phyloP scores from a whole-genome alignment of 2,113 vertebrate species.

The human (Homo sapiens) region DNA sequence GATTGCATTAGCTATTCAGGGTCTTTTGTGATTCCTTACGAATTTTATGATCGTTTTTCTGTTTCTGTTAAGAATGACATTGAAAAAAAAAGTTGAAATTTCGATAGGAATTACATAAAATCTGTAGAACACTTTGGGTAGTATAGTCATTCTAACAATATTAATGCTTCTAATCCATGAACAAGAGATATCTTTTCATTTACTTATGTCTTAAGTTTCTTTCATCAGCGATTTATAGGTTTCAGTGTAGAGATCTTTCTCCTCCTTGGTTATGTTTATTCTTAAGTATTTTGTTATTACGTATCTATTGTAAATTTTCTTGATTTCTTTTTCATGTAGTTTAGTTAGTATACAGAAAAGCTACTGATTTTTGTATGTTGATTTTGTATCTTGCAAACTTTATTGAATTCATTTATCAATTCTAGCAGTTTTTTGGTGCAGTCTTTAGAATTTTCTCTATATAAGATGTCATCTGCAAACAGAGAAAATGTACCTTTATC shows the following conservation, averaged over 20 bases:
- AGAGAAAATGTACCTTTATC: background rate
- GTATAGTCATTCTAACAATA: background rate
- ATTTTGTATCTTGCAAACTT: background rate
- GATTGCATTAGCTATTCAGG: too few species aligned
- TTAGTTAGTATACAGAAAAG: background rate
- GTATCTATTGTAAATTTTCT: background rate
- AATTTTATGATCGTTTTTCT: background rate
- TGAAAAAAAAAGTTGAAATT: background rate
- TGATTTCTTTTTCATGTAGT: background rate
- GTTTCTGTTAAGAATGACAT: background rate
- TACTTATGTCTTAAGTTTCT: background rate
- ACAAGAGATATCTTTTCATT: background rate
- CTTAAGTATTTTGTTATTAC: background rate
- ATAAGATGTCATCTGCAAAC: background rate
- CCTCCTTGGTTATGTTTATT: too few species aligned
- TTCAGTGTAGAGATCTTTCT: background rate
- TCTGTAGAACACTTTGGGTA: background rate
- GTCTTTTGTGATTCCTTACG: too few species aligned
- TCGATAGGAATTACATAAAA: background rate
- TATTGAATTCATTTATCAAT: background rate
- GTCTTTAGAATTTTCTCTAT: background rate
- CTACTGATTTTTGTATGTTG: background rate
- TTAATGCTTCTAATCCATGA: background rate
- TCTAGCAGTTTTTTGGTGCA: background rate
- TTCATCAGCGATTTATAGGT: background rate